Base-by-base conservation (phyloP, 2,113 vertebrate species). In the Xyrauchen texanus region DNA sequence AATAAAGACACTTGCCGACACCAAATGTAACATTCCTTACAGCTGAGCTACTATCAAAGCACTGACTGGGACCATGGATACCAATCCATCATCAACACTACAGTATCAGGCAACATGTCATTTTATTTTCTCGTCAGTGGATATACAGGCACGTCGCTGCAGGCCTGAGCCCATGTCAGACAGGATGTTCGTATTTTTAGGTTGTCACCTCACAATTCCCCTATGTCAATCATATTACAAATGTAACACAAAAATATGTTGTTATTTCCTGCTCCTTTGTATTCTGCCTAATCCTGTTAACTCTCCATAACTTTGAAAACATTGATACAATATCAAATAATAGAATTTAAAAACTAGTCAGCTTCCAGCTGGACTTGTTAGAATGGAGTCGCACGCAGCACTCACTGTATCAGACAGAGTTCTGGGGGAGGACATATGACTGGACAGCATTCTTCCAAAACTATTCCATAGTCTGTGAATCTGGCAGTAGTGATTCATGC, bases 151-250 rank as follows among this genome's bases (percentile, higher is more conserved):
- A 91, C 78, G 88, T 85, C 86, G 80, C 83, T 85, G 85, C 93
- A 92, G 90, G 92, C 89, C 85, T 82, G 71, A 82, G 75, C 79
- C 8, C 44, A 61, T 34, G 78, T 82, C 85, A 86, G 74, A 84
- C 84, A 87, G 89, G 91, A 91, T 88, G 82, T 84, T 88, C 86
- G 85, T 84, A 84, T 86, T 79, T 81, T 75, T 72, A 86, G 79
- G 75, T 85, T 88, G 84, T 90, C 87, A 88, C 85, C 21, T 83
- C 60, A 64, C 78, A 83, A 84, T 65, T 71, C 81, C 44, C 61
- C 69, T 51, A 15, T 81, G 82, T 83, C 86, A 86, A 70, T 89
- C 73, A 85, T 46, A 57, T 65, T 8, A 7, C 81, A 84, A 68
- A 68, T 78, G 70, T 70, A 84, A 6, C 34, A 34, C 46, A 9